Base-by-base conservation (phyloP, 2,888 invertebrate species). In the Agapostemon virescens region DNA sequence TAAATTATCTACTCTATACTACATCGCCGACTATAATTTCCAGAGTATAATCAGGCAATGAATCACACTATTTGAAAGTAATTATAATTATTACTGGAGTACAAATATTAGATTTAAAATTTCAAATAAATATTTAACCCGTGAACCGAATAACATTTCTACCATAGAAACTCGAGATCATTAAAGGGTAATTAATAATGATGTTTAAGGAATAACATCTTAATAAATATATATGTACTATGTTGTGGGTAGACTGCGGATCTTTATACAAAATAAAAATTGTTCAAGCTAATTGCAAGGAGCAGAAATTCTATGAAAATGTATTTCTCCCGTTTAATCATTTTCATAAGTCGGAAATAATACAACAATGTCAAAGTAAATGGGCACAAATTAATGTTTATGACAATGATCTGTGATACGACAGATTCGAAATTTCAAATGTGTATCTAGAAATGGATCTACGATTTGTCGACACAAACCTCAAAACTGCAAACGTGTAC, bases 51-150 rank as follows among this genome's bases (percentile, higher is more conserved):
- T 49, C n/a, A 11, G 49, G n/a, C 49, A 49, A n/a, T 49, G n/a
- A 49, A 49, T 49, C 49, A 0, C n/a, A n/a, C 11, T n/a, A 49
- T 49, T 49, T 49, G 7, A 11, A 49, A 49, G 49, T 49, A 49
- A n/a, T n/a, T 49, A n/a, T n/a, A n/a, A n/a, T n/a, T n/a, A 11
- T n/a, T n/a, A 49, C n/a, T 3, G n/a, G 3, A 49, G n/a, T n/a
- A 49, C 49, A 3, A 49, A 49, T 49, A n/a, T n/a, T 38, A 7
- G 0, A 38, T 9, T 38, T 13, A n/a, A n/a, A 49, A 49, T 49
- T 49, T 49, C 49, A n/a, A 49, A 49, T 49, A n/a, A 49, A 49
- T 49, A 49, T 49, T 49, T 49, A 49, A 49, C 49, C 20, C 49
- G 20, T 3, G n/a, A 49, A n/a, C 49, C 49, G 49, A 49, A 49